A percentile compares a stretch with the other conserved stretches of the same genome.
Evolutionary conservation across 2,888 invertebrate species (phyloP).

Genomic region (Cerastis leucographa): DNA sequence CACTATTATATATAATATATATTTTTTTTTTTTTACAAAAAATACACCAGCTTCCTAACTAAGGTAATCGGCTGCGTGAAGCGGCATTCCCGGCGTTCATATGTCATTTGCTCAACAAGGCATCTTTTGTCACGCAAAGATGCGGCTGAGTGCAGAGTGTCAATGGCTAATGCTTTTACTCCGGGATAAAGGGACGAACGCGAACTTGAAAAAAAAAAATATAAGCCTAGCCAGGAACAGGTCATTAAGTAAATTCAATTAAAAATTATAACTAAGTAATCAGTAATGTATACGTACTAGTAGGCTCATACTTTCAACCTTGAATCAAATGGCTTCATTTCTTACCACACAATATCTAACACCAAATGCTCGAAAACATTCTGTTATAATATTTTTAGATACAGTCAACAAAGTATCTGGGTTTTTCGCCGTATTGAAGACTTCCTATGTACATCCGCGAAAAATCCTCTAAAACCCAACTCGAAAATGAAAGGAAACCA

Average conservation of each 20-base stretch:
- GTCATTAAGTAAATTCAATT: background rate
- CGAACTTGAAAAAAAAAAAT: background rate
- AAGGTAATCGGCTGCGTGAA: background rate
- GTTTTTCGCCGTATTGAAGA: background rate
- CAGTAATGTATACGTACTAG: background rate
- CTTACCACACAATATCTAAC: background rate
- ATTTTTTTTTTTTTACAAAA: no score
- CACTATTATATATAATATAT: no score
- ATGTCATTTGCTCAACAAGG: background rate
- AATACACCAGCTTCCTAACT: background rate
- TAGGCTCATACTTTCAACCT: background rate
- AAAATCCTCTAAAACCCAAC: background rate
- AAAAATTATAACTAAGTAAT: background rate
- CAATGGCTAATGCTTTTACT: no score
- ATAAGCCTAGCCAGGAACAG: no score
- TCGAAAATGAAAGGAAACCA: conserved; percentile 40
- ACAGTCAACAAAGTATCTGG: conserved; percentile 4
- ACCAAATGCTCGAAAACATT: background rate
- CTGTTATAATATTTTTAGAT: background rate
- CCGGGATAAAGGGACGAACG: background rate
- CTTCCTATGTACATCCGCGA: background rate
- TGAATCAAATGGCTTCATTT: conserved; percentile 13
- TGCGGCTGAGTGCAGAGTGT: background rate
- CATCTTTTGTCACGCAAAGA: background rate
- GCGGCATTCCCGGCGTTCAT: background rate